Evolutionary conservation across 2,797 vertebrate species (phyloP), one percentile per base, ranked within the genome.

Genomic region (Odontamblyopus rebecca): DNA sequence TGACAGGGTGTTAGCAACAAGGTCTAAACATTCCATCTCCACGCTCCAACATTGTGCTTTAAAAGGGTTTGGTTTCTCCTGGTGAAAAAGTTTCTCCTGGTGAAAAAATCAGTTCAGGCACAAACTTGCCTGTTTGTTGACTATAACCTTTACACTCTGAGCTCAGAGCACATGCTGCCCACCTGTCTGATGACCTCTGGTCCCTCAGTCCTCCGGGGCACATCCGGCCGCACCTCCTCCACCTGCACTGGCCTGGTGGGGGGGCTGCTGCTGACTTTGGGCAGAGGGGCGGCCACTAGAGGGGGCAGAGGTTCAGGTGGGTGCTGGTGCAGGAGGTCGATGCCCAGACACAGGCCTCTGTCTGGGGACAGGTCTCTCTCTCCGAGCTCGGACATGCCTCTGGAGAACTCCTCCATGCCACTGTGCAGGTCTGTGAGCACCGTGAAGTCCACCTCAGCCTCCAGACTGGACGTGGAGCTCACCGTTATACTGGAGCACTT

Each of bases 401-500:
- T 93, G 74, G 97, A 97, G 91, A 99, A 97, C 91, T 99, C 98
- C 88, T 99, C 98, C 71, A 98, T 98, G 76, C 97, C 97, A 0
- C 96, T 95, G 0, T 98, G 96, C 83, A 96, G 96, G 91, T 99
- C 98, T 0, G 96, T 96, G 0, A 99, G 96, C 77, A 98, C 94
- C 0, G 98, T 99, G 94, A 99, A 99, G 83, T 99, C 98, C 67
- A 98, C 98, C 78, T 99, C 97, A 0, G 97, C 97, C 87, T 99
- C 97, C 79, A 99, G 91, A 90, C 97, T 98, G 82, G 98, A 99
- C 0, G 98, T 98, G 2, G 98, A 98, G 90, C 97, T 98, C 88
- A 98, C 97, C 0, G 97, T 98, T 91, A 98, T 97, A 91, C 96
- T 98, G 88, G 97, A 98, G 85, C 96, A 98, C 86, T 98, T 99